phyloP scores from a whole-genome alignment of 2,888 invertebrate species.

The Patella caerulea region DNA sequence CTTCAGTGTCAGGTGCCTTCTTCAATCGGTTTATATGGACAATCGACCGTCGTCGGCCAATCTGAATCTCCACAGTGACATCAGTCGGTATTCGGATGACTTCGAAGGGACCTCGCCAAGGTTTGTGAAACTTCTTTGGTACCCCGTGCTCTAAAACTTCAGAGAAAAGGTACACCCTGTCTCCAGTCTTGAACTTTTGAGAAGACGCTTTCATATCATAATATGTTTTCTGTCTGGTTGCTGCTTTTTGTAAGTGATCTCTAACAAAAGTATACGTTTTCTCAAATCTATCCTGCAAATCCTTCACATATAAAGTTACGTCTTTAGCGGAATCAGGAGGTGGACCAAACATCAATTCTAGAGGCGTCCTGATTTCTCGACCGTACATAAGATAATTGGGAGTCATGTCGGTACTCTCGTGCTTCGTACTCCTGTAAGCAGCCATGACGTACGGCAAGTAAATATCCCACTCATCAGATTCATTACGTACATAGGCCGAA shows the following conservation, averaged over 20 bases:
- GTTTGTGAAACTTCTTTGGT: slow-evolving; percentile 2
- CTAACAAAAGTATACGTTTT: background rate
- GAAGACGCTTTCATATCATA: background rate
- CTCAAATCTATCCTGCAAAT: slow-evolving; percentile 2
- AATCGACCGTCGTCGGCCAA: background rate
- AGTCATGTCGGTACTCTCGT: slow-evolving; percentile 27
- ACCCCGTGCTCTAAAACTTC: background rate
- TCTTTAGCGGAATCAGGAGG: slow-evolving; percentile 6
- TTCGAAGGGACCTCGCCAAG: slow-evolving; percentile 8
- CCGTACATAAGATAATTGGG: slow-evolving; percentile 30
- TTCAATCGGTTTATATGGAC: background rate
- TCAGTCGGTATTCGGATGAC: slow-evolving; percentile 3
- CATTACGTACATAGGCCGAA: slow-evolving; percentile 27
- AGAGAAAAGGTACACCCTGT: slow-evolving; percentile 8
- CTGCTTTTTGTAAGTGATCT: background rate
- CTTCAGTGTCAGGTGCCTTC: too few species aligned
- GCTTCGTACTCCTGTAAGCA: slow-evolving; percentile 30
- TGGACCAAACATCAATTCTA: slow-evolving; percentile 29
- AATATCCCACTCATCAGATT: slow-evolving; percentile 32
- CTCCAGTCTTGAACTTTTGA: background rate
- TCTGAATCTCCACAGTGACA: slow-evolving; percentile 8
- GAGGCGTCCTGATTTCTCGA: slow-evolving; percentile 15
- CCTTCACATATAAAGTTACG: background rate
- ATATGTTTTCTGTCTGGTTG: slow-evolving; percentile 4
- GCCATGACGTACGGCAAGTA: slow-evolving; percentile 31